phyloP scores from a whole-genome alignment of 2,113 vertebrate genomes.

The Microcebus griseorufus region DNA sequence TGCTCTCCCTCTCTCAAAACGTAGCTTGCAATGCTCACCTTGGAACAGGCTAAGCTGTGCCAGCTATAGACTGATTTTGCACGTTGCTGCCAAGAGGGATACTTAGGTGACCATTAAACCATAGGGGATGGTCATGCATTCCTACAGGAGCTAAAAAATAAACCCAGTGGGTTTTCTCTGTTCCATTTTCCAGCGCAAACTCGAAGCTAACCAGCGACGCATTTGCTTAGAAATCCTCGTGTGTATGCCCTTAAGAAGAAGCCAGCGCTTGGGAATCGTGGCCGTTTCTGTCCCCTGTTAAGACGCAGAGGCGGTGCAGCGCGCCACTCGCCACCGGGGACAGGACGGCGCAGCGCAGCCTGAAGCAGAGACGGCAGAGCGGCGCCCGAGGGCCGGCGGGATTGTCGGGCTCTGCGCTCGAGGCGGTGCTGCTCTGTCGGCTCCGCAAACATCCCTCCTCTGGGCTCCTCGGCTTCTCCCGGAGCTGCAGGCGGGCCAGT shows the following conservation, averaged over 20 bases:
- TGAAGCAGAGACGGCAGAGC: neutral
- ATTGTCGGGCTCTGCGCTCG: no score
- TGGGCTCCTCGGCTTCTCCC: neutral
- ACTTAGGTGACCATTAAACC: conserved; percentile 79
- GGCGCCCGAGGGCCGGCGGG: no score
- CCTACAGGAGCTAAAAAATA: conserved; percentile 45
- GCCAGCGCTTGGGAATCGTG: neutral
- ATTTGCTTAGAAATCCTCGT: neutral
- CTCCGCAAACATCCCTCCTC: no score
- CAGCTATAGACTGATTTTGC: conserved; percentile 73
- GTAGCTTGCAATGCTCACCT: conserved; percentile 2
- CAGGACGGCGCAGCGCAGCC: neutral
- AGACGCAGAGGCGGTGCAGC: neutral
- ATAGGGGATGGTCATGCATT: conserved; percentile 56
- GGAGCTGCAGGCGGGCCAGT: no score
- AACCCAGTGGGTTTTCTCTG: neutral
- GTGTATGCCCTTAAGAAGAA: conserved; percentile 50
- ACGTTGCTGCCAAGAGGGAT: conserved; percentile 70
- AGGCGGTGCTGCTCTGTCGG: no score
- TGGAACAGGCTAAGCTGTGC: conserved; percentile 69
- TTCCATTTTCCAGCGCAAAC: neutral
- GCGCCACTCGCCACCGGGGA: neutral
- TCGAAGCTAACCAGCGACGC: neutral
- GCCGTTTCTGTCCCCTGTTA: conserved; percentile 20
- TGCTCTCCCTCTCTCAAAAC: neutral